Conservation (phyloP, 1,140 invertebrate genomes). For the Battus philenor region DNA sequence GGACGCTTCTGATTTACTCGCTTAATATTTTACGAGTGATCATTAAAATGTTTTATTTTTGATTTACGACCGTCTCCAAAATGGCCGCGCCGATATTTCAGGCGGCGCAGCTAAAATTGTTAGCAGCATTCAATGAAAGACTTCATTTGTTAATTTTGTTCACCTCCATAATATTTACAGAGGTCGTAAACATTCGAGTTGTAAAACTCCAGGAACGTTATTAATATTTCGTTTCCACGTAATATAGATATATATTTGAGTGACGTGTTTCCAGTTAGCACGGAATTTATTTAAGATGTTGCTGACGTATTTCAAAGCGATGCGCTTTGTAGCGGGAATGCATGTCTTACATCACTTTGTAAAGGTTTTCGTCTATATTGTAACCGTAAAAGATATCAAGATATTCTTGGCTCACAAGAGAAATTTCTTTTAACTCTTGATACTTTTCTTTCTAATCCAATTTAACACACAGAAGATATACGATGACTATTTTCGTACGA, state of each 20-base stretch:
- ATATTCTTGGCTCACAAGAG: background rate
- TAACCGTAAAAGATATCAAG: slow-evolving; percentile 4
- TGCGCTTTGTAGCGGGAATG: slow-evolving; percentile 12
- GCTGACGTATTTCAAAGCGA: slow-evolving; percentile 3
- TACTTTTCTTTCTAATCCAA: no score
- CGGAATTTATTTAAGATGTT: slow-evolving; percentile 14
- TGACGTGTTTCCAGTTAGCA: slow-evolving; percentile 7
- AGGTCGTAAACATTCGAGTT: slow-evolving; percentile 50
- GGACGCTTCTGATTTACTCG: slow-evolving; percentile 32
- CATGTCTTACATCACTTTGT: slow-evolving; percentile 11
- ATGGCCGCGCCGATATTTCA: slow-evolving; percentile 44
- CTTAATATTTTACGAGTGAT: slow-evolving; percentile 54
- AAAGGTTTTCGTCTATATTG: slow-evolving; percentile 4
- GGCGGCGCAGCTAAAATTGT: slow-evolving; percentile 46
- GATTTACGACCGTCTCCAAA: slow-evolving; percentile 50
- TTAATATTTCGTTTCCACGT: slow-evolving; percentile 33
- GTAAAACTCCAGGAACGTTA: slow-evolving; percentile 40
- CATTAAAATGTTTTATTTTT: slow-evolving; percentile 68
- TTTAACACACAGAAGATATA: no score
- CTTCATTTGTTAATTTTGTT: slow-evolving; percentile 69
- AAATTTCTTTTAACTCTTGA: background rate
- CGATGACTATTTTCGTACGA: no score
- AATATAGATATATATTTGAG: slow-evolving; percentile 8
- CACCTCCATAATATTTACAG: slow-evolving; percentile 55
- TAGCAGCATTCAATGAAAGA: slow-evolving; percentile 48